Evolutionary conservation across 1,140 invertebrate species (phyloP).

Genomic region (Lepidurus packardi): DNA sequence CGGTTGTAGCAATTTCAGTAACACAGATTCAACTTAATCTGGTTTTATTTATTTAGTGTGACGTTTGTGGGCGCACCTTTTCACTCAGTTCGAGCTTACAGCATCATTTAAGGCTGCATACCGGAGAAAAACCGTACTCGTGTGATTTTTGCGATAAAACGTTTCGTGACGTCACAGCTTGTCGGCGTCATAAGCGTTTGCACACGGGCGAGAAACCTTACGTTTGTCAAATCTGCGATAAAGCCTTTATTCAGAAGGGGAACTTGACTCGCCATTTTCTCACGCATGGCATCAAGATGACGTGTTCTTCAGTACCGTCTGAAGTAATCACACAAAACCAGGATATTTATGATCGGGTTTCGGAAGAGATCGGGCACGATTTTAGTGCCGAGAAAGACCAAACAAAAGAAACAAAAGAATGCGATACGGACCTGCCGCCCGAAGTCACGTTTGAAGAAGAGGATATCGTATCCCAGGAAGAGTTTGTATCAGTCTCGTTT

Average conservation of each 20-base stretch:
- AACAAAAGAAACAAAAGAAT: background rate
- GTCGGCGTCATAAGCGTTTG: conserved; percentile 29
- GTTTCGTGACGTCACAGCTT: conserved; percentile 31
- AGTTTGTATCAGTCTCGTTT: background rate
- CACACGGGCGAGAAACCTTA: conserved; percentile 27
- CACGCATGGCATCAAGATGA: conserved; percentile 27
- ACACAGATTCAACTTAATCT: background rate
- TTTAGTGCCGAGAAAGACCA: background rate
- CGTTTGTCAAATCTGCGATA: conserved; percentile 28
- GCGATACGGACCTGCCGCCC: background rate
- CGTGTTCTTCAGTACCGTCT: background rate
- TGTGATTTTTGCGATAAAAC: conserved; percentile 39
- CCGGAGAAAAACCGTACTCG: conserved; percentile 43
- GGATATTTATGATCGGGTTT: no score
- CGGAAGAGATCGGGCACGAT: background rate
- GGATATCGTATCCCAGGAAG: background rate
- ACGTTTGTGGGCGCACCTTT: conserved; percentile 29
- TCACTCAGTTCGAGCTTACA: conserved; percentile 26
- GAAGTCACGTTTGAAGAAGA: background rate
- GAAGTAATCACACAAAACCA: background rate
- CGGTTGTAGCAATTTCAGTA: background rate
- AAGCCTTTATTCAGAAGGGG: conserved; percentile 23
- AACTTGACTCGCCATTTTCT: conserved; percentile 27
- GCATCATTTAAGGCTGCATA: conserved; percentile 38
- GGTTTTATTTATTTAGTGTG: conserved; percentile 39